phyloP scores from a whole-genome alignment of 2,113 vertebrate genomes.

The Oenanthe melanoleuca region DNA sequence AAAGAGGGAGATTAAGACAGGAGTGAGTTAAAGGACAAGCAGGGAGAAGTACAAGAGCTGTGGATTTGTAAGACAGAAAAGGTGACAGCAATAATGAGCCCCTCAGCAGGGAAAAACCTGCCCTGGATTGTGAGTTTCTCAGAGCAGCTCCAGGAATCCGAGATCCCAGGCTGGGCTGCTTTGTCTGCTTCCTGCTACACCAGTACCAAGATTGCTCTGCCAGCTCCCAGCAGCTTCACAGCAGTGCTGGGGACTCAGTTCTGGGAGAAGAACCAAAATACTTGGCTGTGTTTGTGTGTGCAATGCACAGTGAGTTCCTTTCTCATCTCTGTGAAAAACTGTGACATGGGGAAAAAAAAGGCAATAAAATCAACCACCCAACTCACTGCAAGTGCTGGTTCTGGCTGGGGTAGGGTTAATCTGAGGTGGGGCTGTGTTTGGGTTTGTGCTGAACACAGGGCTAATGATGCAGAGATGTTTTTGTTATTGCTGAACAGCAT shows the following conservation, averaged over 20 bases:
- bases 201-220: not conserved
- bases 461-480: not conserved
- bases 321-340: not conserved
- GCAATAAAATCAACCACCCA: not conserved
- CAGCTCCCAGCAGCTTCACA: slow-evolving; percentile 9
- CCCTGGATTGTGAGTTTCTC: not conserved
- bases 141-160: not conserved
- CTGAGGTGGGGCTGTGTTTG: not conserved
- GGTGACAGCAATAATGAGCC: not conserved
- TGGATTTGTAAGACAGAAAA: not conserved
- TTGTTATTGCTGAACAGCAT: not conserved
- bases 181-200: not conserved
- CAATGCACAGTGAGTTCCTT: not conserved
- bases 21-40: not conserved
- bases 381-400: not conserved
- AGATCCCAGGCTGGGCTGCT: not conserved
- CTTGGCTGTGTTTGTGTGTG: not conserved
- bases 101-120: not conserved
- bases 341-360: not conserved
- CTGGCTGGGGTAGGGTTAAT: not conserved
- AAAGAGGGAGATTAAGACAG: not conserved
- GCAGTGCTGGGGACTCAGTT: not conserved
- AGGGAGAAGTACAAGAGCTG: not conserved
- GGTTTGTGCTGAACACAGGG: not conserved
- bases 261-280: slow-evolving; percentile 21